Percentiles rank a stretch among this genome's conserved stretches.
Evolutionary conservation across 2,888 invertebrate species (phyloP).

Genomic region (Agrilus cyanescens): DNA sequence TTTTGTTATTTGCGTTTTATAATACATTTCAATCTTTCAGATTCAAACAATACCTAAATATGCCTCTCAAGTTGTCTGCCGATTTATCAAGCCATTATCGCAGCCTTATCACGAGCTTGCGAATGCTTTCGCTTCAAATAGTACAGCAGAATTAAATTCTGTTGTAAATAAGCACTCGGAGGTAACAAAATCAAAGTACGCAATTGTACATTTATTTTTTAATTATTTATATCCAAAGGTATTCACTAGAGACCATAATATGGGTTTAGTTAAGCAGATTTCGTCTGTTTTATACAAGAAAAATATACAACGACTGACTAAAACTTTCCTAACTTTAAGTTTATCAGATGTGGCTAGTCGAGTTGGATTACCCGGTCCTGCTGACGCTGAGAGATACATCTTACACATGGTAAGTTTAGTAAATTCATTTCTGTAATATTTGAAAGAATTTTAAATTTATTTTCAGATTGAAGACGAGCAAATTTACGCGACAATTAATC

Average conservation of each 20-base stretch:
- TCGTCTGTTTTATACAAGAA: conserved; percentile 84
- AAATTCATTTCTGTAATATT: background rate
- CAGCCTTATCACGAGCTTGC: conserved; percentile 82
- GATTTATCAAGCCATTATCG: conserved; percentile 75
- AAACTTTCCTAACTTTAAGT: conserved; percentile 84
- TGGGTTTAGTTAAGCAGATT: conserved; percentile 75
- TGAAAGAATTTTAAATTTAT: background rate
- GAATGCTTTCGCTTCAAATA: conserved; percentile 66
- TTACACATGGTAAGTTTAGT: conserved; percentile 71
- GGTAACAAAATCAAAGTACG: conserved; percentile 18
- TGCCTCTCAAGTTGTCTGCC: conserved; percentile 77
- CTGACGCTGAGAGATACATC: conserved; percentile 87
- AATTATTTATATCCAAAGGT: conserved; percentile 26
- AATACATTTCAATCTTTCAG: conserved; percentile 25
- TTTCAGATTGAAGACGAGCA: conserved; percentile 87
- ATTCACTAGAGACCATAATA: conserved; percentile 66
- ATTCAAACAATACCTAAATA: conserved; percentile 70
- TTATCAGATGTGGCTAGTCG: conserved; percentile 80
- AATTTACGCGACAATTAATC: conserved; percentile 93
- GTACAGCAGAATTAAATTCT: conserved; percentile 54
- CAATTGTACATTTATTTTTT: background rate
- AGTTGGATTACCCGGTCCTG: conserved; percentile 72
- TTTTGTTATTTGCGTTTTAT: background rate
- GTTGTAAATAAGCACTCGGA: conserved; percentile 70
- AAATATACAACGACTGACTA: conserved; percentile 91